Evolutionary conservation across 2,113 vertebrate genomes (phyloP).

Genomic region (Phyllostomus hastatus): DNA sequence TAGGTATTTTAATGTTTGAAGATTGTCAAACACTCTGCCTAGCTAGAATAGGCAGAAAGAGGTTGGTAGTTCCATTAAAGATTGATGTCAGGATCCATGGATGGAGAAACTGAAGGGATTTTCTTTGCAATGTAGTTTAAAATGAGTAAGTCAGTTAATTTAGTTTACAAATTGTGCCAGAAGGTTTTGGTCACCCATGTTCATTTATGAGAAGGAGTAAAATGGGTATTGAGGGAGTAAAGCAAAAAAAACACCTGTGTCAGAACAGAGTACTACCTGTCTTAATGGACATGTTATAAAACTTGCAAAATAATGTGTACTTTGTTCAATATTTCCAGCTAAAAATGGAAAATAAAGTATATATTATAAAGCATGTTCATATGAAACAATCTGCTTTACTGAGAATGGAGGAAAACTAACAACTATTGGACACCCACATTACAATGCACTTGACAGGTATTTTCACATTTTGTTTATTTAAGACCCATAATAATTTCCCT

Average conservation of each 20-base stretch:
- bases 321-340: not conserved
- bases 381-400: not conserved
- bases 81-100: not conserved
- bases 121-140: not conserved
- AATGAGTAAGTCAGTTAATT: constrained; percentile 5
- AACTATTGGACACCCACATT: not conserved
- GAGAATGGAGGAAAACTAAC: not conserved
- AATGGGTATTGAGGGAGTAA: not conserved
- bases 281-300: not conserved
- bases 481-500: not conserved
- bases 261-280: not conserved
- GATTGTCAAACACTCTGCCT: not conserved
- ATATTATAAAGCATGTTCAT: not conserved
- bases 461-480: not conserved
- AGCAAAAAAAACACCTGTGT: not conserved
- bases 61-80: not conserved
- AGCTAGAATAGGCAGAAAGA: not conserved
- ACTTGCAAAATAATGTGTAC: not conserved
- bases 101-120: not conserved
- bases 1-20: not conserved
- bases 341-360: not conserved
- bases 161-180: not conserved
- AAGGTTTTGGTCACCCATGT: not conserved
- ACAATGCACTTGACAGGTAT: not conserved
- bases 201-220: not conserved